Percentiles rank a stretch among this genome's conserved stretches.
phyloP scores from a whole-genome alignment of 2,113 vertebrate species.

The Clarias gariepinus region DNA sequence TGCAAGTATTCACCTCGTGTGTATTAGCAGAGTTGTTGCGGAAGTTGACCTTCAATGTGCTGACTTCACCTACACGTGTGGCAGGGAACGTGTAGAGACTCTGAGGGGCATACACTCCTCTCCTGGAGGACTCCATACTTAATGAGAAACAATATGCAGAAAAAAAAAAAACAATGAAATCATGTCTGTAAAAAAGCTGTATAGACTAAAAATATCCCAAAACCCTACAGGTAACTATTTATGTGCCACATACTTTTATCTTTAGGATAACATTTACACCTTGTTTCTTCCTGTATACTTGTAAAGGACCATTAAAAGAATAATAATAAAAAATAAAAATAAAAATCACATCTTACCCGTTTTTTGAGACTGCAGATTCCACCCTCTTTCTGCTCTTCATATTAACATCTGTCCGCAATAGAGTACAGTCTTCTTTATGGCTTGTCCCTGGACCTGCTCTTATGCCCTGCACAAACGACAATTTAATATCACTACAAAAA shows the following conservation, averaged over 20 bases:
- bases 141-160: neutral
- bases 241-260: neutral
- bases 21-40: constrained; percentile 82
- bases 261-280: neutral
- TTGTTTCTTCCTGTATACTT: neutral
- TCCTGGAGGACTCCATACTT: constrained; percentile 58
- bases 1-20: constrained; percentile 72
- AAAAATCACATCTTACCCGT: constrained; percentile 56
- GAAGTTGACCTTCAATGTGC: constrained; percentile 86
- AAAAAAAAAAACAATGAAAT: neutral
- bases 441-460: constrained; percentile 54
- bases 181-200: neutral
- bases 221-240: neutral
- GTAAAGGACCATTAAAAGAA: neutral
- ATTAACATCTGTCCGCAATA: constrained; percentile 69
- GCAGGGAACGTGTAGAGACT: constrained; percentile 81
- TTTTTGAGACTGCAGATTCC: constrained; percentile 56
- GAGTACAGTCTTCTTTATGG: constrained; percentile 61
- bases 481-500: neutral
- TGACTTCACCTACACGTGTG: constrained; percentile 79
- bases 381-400: constrained; percentile 65
- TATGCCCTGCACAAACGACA: constrained; percentile 63
- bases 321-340: too few species aligned
- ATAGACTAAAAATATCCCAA: neutral
- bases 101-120: constrained; percentile 84